These are phyloP conservation scores for Ceuthmochares aereus DNA, from an alignment of 2,113 vertebrate species.

Conservation along the genomic window DNA sequence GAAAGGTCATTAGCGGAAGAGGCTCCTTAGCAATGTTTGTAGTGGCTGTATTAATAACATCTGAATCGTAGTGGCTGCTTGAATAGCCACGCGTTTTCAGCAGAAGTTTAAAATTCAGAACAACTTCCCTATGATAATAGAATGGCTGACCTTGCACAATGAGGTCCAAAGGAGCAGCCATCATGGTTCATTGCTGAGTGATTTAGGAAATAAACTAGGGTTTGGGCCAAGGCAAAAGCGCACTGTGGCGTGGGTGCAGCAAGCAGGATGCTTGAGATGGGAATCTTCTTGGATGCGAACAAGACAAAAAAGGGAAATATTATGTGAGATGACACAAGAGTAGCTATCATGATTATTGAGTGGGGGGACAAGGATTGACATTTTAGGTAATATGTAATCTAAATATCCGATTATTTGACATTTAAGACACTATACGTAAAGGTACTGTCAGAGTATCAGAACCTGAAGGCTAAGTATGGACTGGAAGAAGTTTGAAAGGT, in stretches of 20 bases:
- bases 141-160: neutral
- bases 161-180: neutral
- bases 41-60: neutral
- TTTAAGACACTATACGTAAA: neutral
- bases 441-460: neutral
- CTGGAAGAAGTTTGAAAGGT: neutral
- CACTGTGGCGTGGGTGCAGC: neutral
- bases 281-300: neutral
- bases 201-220: neutral
- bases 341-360: neutral
- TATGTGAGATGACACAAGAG: neutral
- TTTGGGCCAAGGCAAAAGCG: neutral
- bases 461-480: neutral
- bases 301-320: neutral
- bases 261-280: neutral
- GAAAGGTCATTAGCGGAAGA: conserved; percentile 3
- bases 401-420: neutral
- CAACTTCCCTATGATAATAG: neutral
- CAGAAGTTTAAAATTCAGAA: conserved; percentile 18
- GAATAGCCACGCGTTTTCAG: neutral
- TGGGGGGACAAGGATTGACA: neutral
- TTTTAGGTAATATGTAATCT: neutral
- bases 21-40: neutral
- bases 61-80: neutral
- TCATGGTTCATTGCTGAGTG: neutral